These are phyloP conservation scores for Anas bernieri DNA, from an alignment of 2,797 vertebrate genomes.

Conservation along the genomic window DNA sequence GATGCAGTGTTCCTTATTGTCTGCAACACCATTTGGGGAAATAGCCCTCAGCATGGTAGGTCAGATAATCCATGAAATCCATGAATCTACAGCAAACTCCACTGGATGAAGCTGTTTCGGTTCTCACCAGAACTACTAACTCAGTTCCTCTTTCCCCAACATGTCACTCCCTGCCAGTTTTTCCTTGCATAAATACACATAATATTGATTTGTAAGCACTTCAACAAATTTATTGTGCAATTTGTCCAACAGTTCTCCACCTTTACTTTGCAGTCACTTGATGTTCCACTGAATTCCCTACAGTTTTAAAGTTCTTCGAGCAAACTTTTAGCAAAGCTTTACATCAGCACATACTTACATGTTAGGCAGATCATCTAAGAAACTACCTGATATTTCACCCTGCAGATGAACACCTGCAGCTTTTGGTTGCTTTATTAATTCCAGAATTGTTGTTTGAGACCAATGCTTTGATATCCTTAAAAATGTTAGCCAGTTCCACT, in stretches of 20 bases:
- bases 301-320: not conserved
- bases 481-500: not conserved
- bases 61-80: not conserved
- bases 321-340: not conserved
- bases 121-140: not conserved
- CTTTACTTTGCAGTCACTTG: not conserved
- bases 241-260: not conserved
- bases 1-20: not conserved
- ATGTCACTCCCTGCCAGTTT: not conserved
- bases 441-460: not conserved
- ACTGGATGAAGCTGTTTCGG: not conserved
- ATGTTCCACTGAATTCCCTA: not conserved
- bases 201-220: not conserved
- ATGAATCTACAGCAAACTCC: not conserved
- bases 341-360: not conserved
- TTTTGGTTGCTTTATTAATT: not conserved
- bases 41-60: not conserved
- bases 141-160: not conserved
- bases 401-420: not conserved
- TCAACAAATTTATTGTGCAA: not conserved
- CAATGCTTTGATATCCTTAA: not conserved
- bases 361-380: not conserved
- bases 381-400: not conserved
- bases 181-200: not conserved
- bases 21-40: not conserved